Conservation (phyloP, 2,797 vertebrate species). For the Columba guinea region DNA sequence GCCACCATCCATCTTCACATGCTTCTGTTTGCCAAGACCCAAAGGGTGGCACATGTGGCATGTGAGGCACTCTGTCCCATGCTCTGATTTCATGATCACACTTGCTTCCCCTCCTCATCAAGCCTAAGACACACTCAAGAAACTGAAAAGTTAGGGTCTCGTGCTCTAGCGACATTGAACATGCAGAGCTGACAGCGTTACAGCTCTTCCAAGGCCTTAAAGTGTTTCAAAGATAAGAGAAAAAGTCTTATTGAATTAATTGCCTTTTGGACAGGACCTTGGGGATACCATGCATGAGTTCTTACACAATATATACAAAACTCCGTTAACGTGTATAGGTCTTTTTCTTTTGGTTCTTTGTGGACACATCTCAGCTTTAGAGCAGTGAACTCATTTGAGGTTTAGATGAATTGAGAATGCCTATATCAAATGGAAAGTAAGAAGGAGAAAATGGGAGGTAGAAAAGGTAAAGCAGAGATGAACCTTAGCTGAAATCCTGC, state of each 20-base stretch:
- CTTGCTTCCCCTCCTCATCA: accelerated
- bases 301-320: not conserved
- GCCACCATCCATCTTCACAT: not conserved
- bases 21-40: not conserved
- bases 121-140: not conserved
- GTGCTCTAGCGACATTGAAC: not conserved
- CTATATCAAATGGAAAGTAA: not conserved
- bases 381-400: not conserved
- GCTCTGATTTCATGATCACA: not conserved
- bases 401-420: not conserved
- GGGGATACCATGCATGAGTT: not conserved
- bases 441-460: not conserved
- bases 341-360: not conserved
- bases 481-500: not conserved
- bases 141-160: not conserved
- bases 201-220: not conserved
- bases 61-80: not conserved
- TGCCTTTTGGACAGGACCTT: not conserved
- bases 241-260: not conserved
- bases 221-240: not conserved
- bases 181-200: not conserved
- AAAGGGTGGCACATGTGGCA: accelerated
- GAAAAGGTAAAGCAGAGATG: not conserved
- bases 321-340: not conserved
- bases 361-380: not conserved